Conservation (phyloP, 53 echinoderm and acorn worm species). For the Arbacia lixula region DNA sequence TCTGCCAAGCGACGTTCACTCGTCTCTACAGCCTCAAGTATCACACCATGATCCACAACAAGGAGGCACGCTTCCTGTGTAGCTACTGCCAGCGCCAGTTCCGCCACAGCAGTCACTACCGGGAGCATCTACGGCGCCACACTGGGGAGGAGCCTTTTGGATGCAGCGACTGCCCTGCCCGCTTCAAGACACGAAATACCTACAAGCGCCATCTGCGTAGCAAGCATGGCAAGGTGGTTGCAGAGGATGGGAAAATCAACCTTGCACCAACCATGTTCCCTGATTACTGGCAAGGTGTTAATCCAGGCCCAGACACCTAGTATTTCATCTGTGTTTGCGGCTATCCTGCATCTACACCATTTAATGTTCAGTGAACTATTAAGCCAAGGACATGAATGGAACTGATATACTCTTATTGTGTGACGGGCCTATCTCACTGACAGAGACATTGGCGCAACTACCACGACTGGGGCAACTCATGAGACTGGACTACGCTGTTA, state of each 20-base stretch:
- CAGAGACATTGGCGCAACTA: no score
- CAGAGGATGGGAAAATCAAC: conserved; percentile 75
- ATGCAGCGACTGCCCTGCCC: conserved; percentile 91
- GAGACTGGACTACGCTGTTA: no score
- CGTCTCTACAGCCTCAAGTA: conserved; percentile 98
- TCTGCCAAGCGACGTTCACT: conserved; percentile 93
- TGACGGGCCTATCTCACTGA: no score
- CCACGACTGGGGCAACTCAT: no score
- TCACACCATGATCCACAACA: conserved; percentile 99
- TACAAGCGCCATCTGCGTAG: conserved; percentile 92
- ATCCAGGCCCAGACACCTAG: no score
- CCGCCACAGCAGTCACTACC: conserved; percentile 97
- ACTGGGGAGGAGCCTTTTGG: conserved; percentile 98
- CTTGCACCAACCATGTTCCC: conserved; percentile 35
- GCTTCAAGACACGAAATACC: conserved; percentile 97
- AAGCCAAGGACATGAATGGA: no score
- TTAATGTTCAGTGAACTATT: no score
- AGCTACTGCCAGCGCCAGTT: conserved; percentile 94
- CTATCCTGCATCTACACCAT: no score
- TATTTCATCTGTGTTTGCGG: no score
- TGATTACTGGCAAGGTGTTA: no score
- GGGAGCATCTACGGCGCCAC: conserved; percentile 96
- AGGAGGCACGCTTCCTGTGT: conserved; percentile 92
- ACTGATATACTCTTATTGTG: no score
- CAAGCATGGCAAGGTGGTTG: conserved; percentile 90